Evolutionary conservation across 64 coral and sea anemone species (phyloP).

Genomic region (Catalaphyllia jardinei): DNA sequence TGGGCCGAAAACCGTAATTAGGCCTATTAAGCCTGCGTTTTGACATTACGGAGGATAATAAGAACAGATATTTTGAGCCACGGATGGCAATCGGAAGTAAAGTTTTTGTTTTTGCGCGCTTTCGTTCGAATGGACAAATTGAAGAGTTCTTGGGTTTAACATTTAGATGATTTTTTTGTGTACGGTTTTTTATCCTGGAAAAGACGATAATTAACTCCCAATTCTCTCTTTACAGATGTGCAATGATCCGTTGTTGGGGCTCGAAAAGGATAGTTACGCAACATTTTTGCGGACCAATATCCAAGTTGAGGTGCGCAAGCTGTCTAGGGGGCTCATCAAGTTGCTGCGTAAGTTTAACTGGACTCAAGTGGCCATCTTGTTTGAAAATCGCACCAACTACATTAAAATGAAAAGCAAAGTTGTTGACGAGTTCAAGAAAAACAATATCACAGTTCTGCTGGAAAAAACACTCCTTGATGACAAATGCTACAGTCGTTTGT

Average conservation of each 20-base stretch:
- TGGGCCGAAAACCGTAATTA: too few species aligned
- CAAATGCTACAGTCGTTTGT: background rate
- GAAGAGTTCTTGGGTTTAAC: too few species aligned
- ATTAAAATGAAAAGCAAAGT: constrained; percentile 66
- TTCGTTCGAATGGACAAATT: too few species aligned
- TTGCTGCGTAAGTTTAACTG: constrained; percentile 75
- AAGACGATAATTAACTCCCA: background rate
- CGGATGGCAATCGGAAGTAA: too few species aligned
- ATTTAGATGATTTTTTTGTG: too few species aligned
- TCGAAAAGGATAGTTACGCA: constrained; percentile 64
- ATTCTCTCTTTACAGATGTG: constrained; percentile 62
- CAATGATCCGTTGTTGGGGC: constrained; percentile 41
- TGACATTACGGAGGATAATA: too few species aligned
- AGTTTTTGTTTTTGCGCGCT: too few species aligned
- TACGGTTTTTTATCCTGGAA: too few species aligned
- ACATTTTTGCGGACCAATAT: constrained; percentile 76
- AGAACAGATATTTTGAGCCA: too few species aligned
- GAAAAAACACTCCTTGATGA: background rate
- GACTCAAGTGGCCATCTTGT: constrained; percentile 78
- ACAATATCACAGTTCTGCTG: constrained; percentile 49
- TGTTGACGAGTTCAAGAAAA: constrained; percentile 41
- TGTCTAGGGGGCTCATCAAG: constrained; percentile 54
- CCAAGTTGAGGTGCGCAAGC: constrained; percentile 46
- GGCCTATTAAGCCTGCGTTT: too few species aligned
- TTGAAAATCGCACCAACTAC: constrained; percentile 73